These are phyloP conservation scores for Matsumyia berberina DNA, from an alignment of 2,888 invertebrate species.

Conservation along the genomic window DNA sequence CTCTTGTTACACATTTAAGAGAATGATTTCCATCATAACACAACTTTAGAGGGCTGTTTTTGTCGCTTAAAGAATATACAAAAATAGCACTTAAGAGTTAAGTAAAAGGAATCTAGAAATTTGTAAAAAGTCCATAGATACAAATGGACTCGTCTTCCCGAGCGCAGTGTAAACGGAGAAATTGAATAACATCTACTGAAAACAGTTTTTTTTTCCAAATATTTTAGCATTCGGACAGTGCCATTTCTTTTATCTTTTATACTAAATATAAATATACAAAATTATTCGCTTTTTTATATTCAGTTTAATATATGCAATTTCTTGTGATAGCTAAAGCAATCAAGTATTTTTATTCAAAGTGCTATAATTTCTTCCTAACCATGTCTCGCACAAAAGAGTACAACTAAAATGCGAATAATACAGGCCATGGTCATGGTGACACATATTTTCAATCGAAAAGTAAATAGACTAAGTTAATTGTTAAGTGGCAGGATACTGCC, in stretches of 20 bases:
- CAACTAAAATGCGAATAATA: conserved; percentile 37
- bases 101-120: conserved; percentile 10
- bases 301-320: conserved; percentile 6
- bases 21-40: conserved; percentile 11
- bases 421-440: conserved; percentile 42
- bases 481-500: conserved; percentile 16
- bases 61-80: conserved; percentile 17
- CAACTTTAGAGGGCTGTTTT: conserved; percentile 36
- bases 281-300: not conserved
- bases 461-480: conserved; percentile 16
- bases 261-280: not conserved
- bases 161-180: conserved; percentile 43
- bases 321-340: conserved; percentile 40
- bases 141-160: conserved; percentile 45
- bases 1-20: conserved; percentile 37
- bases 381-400: conserved; percentile 32
- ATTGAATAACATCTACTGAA: conserved; percentile 27
- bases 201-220: conserved; percentile 36
- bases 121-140: conserved; percentile 59
- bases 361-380: conserved; percentile 35
- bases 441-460: conserved; percentile 12
- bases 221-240: conserved; percentile 1
- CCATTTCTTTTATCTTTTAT: not conserved
- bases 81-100: conserved; percentile 55
- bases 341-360: conserved; percentile 26